These are phyloP conservation scores for Bettongia penicillata DNA, from an alignment of 2,113 vertebrate genomes.

Conservation along the genomic window DNA sequence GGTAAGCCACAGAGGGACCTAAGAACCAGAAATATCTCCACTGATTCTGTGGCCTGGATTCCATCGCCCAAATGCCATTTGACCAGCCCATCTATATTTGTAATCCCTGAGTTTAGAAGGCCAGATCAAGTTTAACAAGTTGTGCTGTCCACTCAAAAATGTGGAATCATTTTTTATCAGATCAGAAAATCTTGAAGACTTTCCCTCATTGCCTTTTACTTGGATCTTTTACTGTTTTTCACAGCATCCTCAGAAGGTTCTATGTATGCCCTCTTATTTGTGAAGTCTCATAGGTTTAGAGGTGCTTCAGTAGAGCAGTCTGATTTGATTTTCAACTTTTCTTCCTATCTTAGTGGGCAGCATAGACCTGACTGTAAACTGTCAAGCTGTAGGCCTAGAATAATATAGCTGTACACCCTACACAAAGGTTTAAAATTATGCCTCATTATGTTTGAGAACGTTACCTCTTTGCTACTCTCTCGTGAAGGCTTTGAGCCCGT, in stretches of 20 bases:
- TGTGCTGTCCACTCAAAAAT: not conserved
- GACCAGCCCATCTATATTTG: not conserved
- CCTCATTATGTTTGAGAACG: not conserved
- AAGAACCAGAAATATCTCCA: not conserved
- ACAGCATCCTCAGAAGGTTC: not conserved
- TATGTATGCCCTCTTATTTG: not conserved
- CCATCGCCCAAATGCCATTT: not conserved
- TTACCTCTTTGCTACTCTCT: not conserved
- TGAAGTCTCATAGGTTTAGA: not conserved
- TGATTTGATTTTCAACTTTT: not conserved
- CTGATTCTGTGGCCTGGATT: not conserved
- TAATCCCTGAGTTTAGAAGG: not conserved
- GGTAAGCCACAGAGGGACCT: not conserved
- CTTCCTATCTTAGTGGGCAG: not conserved
- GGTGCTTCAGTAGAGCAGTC: not conserved
- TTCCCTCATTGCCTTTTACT: not conserved
- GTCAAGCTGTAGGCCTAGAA: not conserved
- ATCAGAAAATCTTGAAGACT: not conserved
- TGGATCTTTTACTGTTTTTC: not conserved
- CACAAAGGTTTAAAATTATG: not conserved
- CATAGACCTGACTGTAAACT: not conserved
- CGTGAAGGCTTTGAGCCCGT: not conserved
- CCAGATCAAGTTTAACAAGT: not conserved
- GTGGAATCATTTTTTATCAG: not conserved
- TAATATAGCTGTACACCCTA: not conserved